These are phyloP conservation scores for Orchesella cincta DNA, from an alignment of 1,140 invertebrate species.

Conservation along the genomic window DNA sequence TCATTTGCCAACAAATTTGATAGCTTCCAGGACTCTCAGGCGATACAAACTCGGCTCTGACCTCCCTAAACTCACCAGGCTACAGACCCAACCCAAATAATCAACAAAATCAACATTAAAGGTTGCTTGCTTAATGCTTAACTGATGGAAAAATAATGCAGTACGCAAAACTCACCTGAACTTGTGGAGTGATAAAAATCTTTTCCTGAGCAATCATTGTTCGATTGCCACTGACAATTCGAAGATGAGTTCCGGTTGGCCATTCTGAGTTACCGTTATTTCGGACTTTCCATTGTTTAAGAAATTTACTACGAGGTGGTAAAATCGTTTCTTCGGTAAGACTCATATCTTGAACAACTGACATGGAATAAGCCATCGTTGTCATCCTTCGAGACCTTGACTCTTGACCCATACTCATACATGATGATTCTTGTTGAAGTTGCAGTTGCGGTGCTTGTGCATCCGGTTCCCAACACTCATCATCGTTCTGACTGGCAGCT, in stretches of 20 bases:
- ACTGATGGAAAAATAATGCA: no score
- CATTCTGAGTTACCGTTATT: slow-evolving; percentile 77
- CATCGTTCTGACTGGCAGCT: not conserved
- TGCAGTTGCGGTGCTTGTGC: not conserved
- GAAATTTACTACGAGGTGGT: slow-evolving; percentile 71
- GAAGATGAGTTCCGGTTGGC: slow-evolving; percentile 74
- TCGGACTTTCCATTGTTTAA: slow-evolving; percentile 77
- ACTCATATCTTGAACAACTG: slow-evolving; percentile 73
- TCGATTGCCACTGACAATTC: slow-evolving; percentile 65
- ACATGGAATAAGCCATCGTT: slow-evolving; percentile 63
- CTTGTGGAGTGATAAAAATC: slow-evolving; percentile 43
- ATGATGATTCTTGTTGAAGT: not conserved
- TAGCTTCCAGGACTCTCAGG: slow-evolving; percentile 71
- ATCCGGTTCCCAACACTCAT: slow-evolving; percentile 5
- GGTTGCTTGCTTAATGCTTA: no score
- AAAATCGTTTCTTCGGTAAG: slow-evolving; percentile 74
- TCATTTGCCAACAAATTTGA: slow-evolving; percentile 80
- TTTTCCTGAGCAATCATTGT: slow-evolving; percentile 61
- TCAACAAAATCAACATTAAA: not conserved
- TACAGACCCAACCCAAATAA: slow-evolving; percentile 58
- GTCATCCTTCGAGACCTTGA: not conserved
- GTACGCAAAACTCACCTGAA: slow-evolving; percentile 59
- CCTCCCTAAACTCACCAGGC: slow-evolving; percentile 68
- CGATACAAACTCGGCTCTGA: slow-evolving; percentile 70
- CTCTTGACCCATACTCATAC: not conserved